A percentile compares a stretch with the other conserved stretches of the same genome.
Conservation (phyloP, 2,797 vertebrate genomes). For the Spinus olivaceus region DNA sequence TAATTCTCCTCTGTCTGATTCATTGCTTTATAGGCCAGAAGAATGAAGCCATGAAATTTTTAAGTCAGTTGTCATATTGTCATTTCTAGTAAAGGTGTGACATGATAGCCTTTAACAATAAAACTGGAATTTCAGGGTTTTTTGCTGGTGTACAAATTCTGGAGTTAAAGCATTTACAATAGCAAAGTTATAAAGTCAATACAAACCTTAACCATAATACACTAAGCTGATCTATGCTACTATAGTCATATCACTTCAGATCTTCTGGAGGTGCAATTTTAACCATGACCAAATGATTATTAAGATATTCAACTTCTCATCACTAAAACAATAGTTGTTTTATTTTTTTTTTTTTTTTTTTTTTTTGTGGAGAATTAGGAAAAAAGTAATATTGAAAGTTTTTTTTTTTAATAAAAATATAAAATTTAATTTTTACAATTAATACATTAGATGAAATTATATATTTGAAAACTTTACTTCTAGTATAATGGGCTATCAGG, state of each 20-base stretch:
- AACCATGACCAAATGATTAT: not conserved
- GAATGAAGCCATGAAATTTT: not conserved
- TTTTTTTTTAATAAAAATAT: not conserved
- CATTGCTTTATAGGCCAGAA: not conserved
- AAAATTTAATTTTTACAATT: not conserved
- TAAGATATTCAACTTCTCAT: not conserved
- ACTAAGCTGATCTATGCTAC: not conserved
- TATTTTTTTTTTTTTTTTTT: too few relatives aligned
- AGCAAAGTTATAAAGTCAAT: not conserved
- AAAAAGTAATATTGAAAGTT: not conserved
- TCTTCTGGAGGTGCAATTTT: not conserved
- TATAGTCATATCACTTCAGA: not conserved
- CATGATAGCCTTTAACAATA: not conserved
- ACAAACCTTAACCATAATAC: not conserved
- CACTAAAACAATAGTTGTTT: rapidly evolving
- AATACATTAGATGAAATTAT: not conserved
- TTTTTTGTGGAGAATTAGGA: not conserved
- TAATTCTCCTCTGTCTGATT: not conserved
- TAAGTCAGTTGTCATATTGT: not conserved
- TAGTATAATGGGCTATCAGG: rapidly evolving
- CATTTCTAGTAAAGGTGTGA: not conserved
- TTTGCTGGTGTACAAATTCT: rapidly evolving
- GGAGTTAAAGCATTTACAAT: not conserved
- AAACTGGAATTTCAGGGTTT: rapidly evolving
- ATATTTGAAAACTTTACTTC: not conserved